Conservation (phyloP, 2,797 vertebrate genomes). For the Masticophis lateralis region DNA sequence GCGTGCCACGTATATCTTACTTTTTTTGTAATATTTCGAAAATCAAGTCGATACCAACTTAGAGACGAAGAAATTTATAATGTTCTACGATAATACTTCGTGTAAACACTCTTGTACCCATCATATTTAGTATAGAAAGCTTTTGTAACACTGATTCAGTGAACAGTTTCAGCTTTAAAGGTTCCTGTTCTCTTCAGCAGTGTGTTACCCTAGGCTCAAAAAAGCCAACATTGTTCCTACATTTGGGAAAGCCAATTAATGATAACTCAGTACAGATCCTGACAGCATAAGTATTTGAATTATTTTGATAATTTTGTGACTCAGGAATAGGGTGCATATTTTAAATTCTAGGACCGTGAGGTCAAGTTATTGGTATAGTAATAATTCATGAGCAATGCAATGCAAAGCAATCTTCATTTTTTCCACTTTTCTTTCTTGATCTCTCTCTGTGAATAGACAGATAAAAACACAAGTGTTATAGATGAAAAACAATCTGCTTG, state of each 20-base stretch:
- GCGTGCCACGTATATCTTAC: not conserved
- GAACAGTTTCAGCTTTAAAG: not conserved
- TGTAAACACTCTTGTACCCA: not conserved
- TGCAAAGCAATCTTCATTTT: not conserved
- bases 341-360: not conserved
- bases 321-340: not conserved
- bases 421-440: not conserved
- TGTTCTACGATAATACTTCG: not conserved
- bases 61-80: not conserved
- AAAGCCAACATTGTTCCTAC: not conserved
- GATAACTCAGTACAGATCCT: not conserved
- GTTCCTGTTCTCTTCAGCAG: not conserved
- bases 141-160: not conserved
- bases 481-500: not conserved
- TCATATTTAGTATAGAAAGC: not conserved
- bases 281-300: not conserved
- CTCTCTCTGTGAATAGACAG: not conserved
- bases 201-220: not conserved
- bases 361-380: not conserved
- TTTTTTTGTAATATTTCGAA: not conserved
- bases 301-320: not conserved
- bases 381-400: not conserved
- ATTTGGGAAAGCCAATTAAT: not conserved
- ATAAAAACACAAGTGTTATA: not conserved
- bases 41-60: not conserved